Conservation (phyloP, 2,797 vertebrate genomes). For the Oreortyx pictus region DNA sequence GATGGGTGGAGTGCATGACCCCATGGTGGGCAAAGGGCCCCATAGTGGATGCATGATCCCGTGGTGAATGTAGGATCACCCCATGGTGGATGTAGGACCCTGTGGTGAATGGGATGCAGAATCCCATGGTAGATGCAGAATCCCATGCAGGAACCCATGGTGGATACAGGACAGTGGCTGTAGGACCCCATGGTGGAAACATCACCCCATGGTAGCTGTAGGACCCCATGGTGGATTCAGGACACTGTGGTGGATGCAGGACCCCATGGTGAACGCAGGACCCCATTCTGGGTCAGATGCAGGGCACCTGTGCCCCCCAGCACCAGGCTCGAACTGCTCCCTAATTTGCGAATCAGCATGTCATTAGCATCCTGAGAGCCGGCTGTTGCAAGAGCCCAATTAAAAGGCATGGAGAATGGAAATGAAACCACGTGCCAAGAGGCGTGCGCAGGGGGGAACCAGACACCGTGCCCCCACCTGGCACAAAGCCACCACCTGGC, state of each 20-base stretch:
- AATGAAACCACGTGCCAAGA: slow-evolving; percentile 55
- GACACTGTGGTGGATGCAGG: background rate
- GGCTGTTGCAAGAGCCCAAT: slow-evolving; percentile 58
- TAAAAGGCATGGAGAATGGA: slow-evolving; percentile 60
- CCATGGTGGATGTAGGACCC: background rate
- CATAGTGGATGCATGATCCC: background rate
- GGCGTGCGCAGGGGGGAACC: slow-evolving; percentile 55
- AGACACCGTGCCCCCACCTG: background rate
- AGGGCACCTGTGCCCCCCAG: background rate
- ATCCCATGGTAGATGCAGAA: rapidly evolving
- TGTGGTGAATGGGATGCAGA: background rate
- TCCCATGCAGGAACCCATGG: background rate
- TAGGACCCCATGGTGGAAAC: no score
- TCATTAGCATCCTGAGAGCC: slow-evolving; percentile 55
- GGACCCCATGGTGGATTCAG: background rate
- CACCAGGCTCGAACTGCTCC: slow-evolving; percentile 28
- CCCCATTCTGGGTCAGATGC: background rate
- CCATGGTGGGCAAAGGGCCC: background rate
- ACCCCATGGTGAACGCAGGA: background rate
- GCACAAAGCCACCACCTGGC: background rate
- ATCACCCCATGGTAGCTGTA: no score
- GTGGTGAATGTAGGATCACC: rapidly evolving
- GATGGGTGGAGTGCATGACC: background rate
- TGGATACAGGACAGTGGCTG: background rate
- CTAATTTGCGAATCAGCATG: slow-evolving; percentile 56